phyloP scores from a whole-genome alignment of 2,113 vertebrate species.

The Rhabdomys dilectus region DNA sequence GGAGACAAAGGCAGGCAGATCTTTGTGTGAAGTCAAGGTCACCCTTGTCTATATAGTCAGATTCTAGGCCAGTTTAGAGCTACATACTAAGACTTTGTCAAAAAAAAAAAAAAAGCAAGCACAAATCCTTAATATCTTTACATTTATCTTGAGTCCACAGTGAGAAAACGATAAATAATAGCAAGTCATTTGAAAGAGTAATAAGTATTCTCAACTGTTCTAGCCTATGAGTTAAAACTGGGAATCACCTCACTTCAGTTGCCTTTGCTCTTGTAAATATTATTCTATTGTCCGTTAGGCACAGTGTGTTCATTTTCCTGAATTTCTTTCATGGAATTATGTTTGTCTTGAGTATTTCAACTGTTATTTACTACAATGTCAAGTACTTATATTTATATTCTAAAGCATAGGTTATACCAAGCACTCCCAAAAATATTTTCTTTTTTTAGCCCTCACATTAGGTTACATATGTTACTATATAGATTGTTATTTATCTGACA shows the following conservation, averaged over 20 bases:
- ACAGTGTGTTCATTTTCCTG: not conserved
- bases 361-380: not conserved
- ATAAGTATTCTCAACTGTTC: not conserved
- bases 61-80: not conserved
- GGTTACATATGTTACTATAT: not conserved
- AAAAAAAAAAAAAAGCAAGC: not conserved
- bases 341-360: not conserved
- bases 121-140: not conserved
- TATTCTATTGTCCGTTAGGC: not conserved
- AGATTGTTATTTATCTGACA: conserved; percentile 11
- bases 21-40: not conserved
- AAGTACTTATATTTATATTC: conserved; percentile 2
- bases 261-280: not conserved
- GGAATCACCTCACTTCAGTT: not conserved
- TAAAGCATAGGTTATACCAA: not conserved
- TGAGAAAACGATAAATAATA: not conserved
- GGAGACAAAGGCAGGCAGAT: not conserved
- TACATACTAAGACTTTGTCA: not conserved
- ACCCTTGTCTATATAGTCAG: not conserved
- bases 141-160: conserved; percentile 6
- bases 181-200: not conserved
- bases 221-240: not conserved
- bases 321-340: not conserved
- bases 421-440: not conserved
- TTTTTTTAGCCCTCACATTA: not conserved